Evolutionary conservation across 2,888 invertebrate genomes (phyloP), one percentile per base, ranked within the genome.

Genomic region (Podotricha telesiphe): DNA sequence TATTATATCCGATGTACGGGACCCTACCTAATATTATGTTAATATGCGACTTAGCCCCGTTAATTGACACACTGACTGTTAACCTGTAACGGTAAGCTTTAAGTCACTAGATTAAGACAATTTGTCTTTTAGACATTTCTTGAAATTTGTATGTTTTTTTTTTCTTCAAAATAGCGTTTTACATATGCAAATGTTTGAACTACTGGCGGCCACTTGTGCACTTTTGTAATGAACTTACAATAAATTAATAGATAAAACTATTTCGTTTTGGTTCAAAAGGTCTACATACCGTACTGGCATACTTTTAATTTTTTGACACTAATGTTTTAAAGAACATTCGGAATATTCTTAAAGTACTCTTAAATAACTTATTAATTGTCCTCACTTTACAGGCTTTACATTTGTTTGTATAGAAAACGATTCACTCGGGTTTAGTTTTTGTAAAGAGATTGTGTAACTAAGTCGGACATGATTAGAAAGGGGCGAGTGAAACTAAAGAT

Each of bases 401-500:
- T 45, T 59, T 40, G 56, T 61, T 47, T 61, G 13, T 19, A 61
- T 28, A 61, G 34, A 47, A 55, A 55, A 64, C 51, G 40, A 34
- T 28, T 42, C 8, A 42, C 59, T 34, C 28, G 7, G 7, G 28
- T 34, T 50, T 62, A 10, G 19, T 34, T 37, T 48, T 48, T 62
- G 62, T 50, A 48, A 62, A 50, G 62, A 50, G 62, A 62, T 62
- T 62, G 62, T 62, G 37, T 62, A 62, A 62, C 48, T 53, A 37
- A 59, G 19, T 65, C 37, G 53, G 64, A 67, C 65, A 68, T 53
- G 65, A 65, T 67, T 69, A 73, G 72, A 76, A 76, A 72, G 74
- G 72, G 70, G 71, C 70, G 51, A 73, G 75, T 72, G 74, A 76
- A 77, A 77, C 70, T 69, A 37, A 73, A 76, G 77, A 78, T 78